Percentiles rank a stretch among this genome's conserved stretches.
phyloP scores from a whole-genome alignment of 1,140 invertebrate genomes.

The Zaprionus tsacasi region DNA sequence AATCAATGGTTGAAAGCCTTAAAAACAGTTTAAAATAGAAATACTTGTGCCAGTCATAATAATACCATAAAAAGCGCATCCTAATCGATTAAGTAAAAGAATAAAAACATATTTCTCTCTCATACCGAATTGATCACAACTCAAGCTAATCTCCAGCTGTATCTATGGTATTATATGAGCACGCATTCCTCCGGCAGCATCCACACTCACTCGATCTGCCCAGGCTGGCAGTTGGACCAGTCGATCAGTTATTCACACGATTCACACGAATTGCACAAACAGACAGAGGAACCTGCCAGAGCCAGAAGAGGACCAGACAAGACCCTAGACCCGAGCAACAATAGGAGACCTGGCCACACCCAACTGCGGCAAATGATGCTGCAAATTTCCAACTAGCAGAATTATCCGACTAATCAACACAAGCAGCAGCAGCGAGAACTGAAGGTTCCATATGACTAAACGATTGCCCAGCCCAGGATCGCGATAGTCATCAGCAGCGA shows the following conservation, averaged over 20 bases:
- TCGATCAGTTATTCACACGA: conserved; percentile 11
- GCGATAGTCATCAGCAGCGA: conserved; percentile 63
- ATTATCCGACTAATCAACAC: conserved; percentile 72
- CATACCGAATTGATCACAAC: background rate
- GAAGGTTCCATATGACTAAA: conserved; percentile 47
- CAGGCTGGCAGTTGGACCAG: background rate
- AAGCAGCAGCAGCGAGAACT: conserved; percentile 28
- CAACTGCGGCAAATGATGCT: conserved; percentile 59
- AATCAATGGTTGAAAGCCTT: no score
- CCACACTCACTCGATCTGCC: conserved; percentile 1
- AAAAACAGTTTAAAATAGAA: no score
- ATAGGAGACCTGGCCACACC: conserved; percentile 59
- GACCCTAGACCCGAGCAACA: conserved; percentile 29
- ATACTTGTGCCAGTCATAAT: background rate
- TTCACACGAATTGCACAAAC: background rate
- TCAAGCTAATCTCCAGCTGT: background rate
- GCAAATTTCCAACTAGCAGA: conserved; percentile 59
- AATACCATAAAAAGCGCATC: background rate
- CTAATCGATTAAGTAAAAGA: background rate
- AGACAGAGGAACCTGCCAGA: conserved; percentile 39
- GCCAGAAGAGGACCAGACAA: conserved; percentile 5
- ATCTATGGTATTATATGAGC: background rate
- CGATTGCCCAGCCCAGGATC: conserved; percentile 49
- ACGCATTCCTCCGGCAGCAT: background rate
- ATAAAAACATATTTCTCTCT: background rate